Evolutionary conservation across 1,140 invertebrate genomes (phyloP).

Genomic region (Drosophila truncata): DNA sequence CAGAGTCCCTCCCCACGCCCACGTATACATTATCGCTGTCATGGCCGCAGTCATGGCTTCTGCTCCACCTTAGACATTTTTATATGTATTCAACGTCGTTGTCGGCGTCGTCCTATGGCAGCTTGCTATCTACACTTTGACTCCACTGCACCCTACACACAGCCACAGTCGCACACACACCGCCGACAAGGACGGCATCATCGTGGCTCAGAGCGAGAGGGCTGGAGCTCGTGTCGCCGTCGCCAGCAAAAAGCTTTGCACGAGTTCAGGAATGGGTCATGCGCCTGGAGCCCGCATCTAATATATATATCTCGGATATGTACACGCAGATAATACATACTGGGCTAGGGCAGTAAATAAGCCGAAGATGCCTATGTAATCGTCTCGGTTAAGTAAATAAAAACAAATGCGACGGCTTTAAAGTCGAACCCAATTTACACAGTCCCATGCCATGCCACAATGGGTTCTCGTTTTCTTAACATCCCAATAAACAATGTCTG

Average conservation of each 20-base stretch:
- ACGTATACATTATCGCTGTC: slow-evolving; percentile 81
- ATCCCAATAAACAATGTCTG: slow-evolving; percentile 60
- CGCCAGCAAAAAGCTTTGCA: slow-evolving; percentile 58
- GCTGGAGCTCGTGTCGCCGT: slow-evolving; percentile 67
- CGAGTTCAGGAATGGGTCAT: slow-evolving; percentile 84
- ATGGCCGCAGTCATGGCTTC: slow-evolving; percentile 84
- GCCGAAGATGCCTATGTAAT: slow-evolving; percentile 19
- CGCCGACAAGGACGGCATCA: slow-evolving; percentile 73
- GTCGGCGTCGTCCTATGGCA: slow-evolving; percentile 78
- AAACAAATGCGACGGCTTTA: slow-evolving; percentile 60
- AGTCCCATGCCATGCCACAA: slow-evolving; percentile 4
- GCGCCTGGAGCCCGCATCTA: slow-evolving; percentile 70
- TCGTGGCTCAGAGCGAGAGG: slow-evolving; percentile 60
- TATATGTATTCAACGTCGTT: slow-evolving; percentile 77
- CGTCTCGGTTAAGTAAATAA: slow-evolving; percentile 66
- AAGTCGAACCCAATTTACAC: slow-evolving; percentile 37
- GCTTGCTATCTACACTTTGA: slow-evolving; percentile 82
- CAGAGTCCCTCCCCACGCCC: slow-evolving; percentile 22
- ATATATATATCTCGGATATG: slow-evolving; percentile 51
- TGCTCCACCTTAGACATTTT: slow-evolving; percentile 83
- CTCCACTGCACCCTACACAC: slow-evolving; percentile 59
- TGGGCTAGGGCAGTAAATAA: slow-evolving; percentile 59
- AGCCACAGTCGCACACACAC: slow-evolving; percentile 23
- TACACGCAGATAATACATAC: slow-evolving; percentile 47
- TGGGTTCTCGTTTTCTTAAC: slow-evolving; percentile 16